Evolutionary conservation across 2,888 invertebrate species (phyloP).

Genomic region (Branchellion lobata): DNA sequence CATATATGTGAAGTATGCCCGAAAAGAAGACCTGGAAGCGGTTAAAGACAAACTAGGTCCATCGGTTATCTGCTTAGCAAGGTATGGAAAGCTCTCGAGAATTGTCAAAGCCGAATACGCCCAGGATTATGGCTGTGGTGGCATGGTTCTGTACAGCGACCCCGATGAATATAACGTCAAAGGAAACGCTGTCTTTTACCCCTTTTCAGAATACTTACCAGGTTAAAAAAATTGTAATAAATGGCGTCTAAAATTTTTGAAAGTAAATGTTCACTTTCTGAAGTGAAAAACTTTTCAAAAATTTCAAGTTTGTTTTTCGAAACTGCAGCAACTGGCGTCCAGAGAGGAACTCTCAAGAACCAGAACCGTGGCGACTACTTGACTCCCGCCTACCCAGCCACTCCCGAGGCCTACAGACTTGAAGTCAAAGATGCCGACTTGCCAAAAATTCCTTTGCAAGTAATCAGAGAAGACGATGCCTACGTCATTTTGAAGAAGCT

Average conservation of each 20-base stretch:
- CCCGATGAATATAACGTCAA: conserved; percentile 59
- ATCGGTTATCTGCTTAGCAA: conserved; percentile 63
- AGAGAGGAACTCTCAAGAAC: conserved; percentile 61
- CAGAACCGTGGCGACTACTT: conserved; percentile 63
- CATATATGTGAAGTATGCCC: conserved; percentile 63
- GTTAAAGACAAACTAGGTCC: conserved; percentile 56
- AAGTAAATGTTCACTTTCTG: not conserved
- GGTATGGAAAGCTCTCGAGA: conserved; percentile 64
- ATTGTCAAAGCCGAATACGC: conserved; percentile 62
- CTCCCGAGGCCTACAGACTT: conserved; percentile 49
- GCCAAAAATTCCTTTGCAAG: conserved; percentile 34
- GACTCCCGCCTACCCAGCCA: conserved; percentile 65
- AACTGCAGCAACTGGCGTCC: conserved; percentile 60
- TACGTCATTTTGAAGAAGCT: not conserved
- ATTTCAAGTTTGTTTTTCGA: not conserved
- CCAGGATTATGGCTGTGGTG: conserved; percentile 58
- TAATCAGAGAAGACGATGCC: conserved; percentile 31
- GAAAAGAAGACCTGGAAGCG: conserved; percentile 61
- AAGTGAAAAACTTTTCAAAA: not conserved
- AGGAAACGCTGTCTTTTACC: conserved; percentile 59
- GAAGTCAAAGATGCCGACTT: not conserved
- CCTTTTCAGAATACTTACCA: conserved; percentile 64
- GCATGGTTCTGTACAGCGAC: conserved; percentile 62
- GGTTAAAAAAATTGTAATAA: not conserved
- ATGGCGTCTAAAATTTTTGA: not conserved